Conservation (phyloP, 1,140 invertebrate genomes). For the Zaprionus davidi region DNA sequence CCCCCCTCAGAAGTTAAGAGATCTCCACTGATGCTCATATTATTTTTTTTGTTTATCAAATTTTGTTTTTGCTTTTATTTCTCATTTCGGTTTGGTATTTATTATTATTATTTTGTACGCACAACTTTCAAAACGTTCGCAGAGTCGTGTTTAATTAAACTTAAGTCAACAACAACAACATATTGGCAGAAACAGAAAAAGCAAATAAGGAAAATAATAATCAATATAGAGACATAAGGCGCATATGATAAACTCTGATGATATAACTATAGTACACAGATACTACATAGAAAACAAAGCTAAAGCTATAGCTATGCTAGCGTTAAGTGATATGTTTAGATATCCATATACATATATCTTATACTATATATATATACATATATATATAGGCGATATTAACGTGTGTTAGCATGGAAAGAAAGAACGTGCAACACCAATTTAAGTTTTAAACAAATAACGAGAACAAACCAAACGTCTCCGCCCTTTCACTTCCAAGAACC, state of each 20-base stretch:
- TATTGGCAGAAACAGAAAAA: constrained; percentile 18
- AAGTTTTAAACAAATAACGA: constrained; percentile 14
- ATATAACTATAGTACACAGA: constrained; percentile 24
- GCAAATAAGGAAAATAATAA: constrained; percentile 13
- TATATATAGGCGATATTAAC: constrained; percentile 54
- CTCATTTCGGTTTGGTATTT: background rate
- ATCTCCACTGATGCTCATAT: constrained; percentile 13
- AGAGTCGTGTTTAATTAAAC: constrained; percentile 24
- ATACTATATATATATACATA: constrained; percentile 19
- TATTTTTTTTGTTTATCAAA: constrained; percentile 21
- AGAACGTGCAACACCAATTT: background rate
- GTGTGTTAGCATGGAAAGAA: constrained; percentile 31
- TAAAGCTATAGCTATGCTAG: constrained; percentile 45
- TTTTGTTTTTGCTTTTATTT: constrained; percentile 8
- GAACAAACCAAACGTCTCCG: constrained; percentile 46
- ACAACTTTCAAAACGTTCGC: constrained; percentile 32
- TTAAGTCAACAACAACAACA: constrained; percentile 22
- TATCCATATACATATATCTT: constrained; percentile 29
- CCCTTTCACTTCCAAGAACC: constrained; percentile 42
- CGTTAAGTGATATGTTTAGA: constrained; percentile 60
- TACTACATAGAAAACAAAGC: constrained; percentile 17
- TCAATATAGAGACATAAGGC: constrained; percentile 25
- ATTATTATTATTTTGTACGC: constrained; percentile 42
- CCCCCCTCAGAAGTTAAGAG: constrained; percentile 20
- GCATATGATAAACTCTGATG: constrained; percentile 34